These are phyloP conservation scores for Drymonia ruficornis DNA, from an alignment of 2,888 invertebrate species.

Conservation along the genomic window DNA sequence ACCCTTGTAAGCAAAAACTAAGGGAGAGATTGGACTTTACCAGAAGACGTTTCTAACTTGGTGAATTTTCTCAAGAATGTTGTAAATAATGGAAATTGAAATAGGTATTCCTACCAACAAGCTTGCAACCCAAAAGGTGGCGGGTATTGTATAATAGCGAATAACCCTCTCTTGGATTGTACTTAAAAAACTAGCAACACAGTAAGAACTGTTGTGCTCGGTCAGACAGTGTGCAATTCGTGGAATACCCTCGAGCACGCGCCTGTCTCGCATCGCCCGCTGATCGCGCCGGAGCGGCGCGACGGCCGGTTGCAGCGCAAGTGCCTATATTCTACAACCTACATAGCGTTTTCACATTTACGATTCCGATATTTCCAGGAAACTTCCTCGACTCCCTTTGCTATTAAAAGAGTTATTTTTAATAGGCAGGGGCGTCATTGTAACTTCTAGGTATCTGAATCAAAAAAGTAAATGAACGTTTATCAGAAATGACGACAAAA, in stretches of 20 bases:
- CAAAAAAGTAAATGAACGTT: slow-evolving; percentile 42
- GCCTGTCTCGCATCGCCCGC: slow-evolving; percentile 44
- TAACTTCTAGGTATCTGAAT: slow-evolving; percentile 40
- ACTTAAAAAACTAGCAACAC: not conserved
- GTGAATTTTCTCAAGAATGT: too few relatives aligned
- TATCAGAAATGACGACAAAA: slow-evolving; percentile 38
- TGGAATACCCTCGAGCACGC: slow-evolving; percentile 72
- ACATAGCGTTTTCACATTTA: slow-evolving; percentile 69
- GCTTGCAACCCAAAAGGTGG: too few relatives aligned
- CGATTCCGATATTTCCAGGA: slow-evolving; percentile 71
- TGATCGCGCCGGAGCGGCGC: slow-evolving; percentile 43
- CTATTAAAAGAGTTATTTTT: slow-evolving; percentile 49
- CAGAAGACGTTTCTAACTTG: too few relatives aligned
- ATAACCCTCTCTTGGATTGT: too few relatives aligned
- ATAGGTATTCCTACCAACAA: too few relatives aligned
- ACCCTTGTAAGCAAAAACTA: too few relatives aligned
- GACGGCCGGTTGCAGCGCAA: slow-evolving; percentile 9
- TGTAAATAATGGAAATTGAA: too few relatives aligned
- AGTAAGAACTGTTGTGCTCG: slow-evolving; percentile 56
- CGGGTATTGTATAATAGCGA: too few relatives aligned
- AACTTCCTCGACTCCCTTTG: slow-evolving; percentile 53
- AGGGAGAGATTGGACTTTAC: too few relatives aligned
- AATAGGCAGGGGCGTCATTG: slow-evolving; percentile 44
- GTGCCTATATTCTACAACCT: slow-evolving; percentile 37
- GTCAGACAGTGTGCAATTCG: slow-evolving; percentile 63